A percentile compares a stretch with the other conserved stretches of the same genome.
phyloP scores from a whole-genome alignment of 2,797 vertebrate genomes.

The Onychomys arenicola region DNA sequence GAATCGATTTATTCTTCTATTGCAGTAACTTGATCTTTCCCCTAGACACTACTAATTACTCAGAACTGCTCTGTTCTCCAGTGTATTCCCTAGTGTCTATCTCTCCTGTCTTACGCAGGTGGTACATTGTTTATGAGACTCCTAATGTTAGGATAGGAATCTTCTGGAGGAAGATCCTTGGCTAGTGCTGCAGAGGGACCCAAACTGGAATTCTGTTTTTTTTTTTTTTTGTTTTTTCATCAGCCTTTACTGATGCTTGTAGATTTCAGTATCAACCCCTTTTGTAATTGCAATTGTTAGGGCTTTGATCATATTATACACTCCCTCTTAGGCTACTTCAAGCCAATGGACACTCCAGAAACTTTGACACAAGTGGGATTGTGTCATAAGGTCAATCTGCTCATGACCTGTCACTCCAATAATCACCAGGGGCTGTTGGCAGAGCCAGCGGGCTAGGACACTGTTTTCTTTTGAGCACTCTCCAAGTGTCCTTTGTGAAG shows the following conservation, averaged over 20 bases:
- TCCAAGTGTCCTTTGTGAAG: background rate
- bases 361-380: background rate
- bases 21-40: background rate
- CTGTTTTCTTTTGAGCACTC: background rate
- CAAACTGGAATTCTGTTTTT: background rate
- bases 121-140: background rate
- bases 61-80: background rate
- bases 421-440: background rate
- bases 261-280: background rate
- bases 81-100: background rate
- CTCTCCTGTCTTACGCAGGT: slow-evolving; percentile 19
- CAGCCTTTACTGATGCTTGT: background rate
- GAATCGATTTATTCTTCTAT: background rate
- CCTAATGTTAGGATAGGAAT: background rate
- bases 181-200: background rate
- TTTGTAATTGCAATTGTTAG: background rate
- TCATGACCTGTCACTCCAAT: background rate
- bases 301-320: background rate
- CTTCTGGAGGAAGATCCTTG: background rate
- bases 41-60: background rate
- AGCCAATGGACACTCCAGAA: background rate
- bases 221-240: background rate
- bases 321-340: background rate
- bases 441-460: background rate
- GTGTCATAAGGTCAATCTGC: background rate